Conservation (phyloP, 2,113 vertebrate genomes). For the Progne subis region DNA sequence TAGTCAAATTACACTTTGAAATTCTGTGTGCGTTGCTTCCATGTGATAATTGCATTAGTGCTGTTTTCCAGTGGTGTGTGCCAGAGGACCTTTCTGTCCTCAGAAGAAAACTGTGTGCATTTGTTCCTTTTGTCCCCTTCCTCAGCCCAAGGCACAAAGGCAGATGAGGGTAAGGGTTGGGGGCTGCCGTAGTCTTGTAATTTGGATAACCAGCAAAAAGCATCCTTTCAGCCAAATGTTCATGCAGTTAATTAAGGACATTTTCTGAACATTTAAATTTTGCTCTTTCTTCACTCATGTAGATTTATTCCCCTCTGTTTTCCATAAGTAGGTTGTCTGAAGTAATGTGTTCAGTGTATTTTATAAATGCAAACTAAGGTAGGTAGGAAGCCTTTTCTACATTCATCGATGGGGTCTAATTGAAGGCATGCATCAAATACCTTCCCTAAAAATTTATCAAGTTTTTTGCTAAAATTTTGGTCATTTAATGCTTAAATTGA, state of each 20-base stretch:
- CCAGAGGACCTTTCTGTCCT: neutral
- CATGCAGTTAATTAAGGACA: neutral
- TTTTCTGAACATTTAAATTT: neutral
- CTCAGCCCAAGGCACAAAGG: neutral
- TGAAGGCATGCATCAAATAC: neutral
- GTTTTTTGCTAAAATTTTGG: neutral
- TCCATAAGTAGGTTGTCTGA: neutral
- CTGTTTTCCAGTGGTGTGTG: neutral
- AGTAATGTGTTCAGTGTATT: neutral
- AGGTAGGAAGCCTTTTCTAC: neutral
- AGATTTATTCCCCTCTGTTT: neutral
- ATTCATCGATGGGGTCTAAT: neutral
- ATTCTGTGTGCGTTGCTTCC: neutral
- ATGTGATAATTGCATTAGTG: neutral
- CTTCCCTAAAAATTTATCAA: neutral
- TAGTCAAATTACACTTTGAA: neutral
- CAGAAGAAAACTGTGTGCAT: neutral
- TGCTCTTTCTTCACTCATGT: neutral
- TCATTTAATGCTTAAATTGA: neutral
- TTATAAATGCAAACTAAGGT: neutral
- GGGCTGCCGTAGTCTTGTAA: neutral
- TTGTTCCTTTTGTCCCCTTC: neutral
- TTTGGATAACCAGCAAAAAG: neutral
- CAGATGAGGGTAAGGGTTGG: neutral
- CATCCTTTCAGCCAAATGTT: neutral